phyloP scores from a whole-genome alignment of 1,140 invertebrate species.

The Dinothrombium tinctorium region DNA sequence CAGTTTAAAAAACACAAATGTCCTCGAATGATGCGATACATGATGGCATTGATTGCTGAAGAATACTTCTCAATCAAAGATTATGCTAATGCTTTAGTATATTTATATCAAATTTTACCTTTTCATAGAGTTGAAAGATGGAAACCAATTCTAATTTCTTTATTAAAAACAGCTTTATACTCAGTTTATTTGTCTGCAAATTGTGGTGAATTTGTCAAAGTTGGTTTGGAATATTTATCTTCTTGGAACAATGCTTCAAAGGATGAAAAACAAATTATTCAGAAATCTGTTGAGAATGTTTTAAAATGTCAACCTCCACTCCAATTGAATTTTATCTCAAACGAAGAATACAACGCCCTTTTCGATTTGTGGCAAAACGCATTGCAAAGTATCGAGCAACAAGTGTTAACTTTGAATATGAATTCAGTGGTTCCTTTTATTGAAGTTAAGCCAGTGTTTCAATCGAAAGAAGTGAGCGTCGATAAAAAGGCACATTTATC shows the following conservation, averaged over 20 bases:
- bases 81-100: conserved; percentile 73
- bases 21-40: conserved; percentile 60
- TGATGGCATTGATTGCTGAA: conserved; percentile 77
- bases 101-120: conserved; percentile 60
- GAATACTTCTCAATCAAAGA: conserved; percentile 73
- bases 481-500: conserved; percentile 17
- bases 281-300: conserved; percentile 1
- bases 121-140: conserved; percentile 72
- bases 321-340: too few relatives aligned
- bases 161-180: conserved; percentile 48
- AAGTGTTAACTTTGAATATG: conserved; percentile 22
- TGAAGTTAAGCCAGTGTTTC: conserved; percentile 37
- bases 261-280: background rate
- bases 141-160: conserved; percentile 53
- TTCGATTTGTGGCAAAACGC: conserved; percentile 30
- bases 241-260: conserved; percentile 10
- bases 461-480: conserved; percentile 28
- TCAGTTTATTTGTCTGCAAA: conserved; percentile 74
- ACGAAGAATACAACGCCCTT: conserved; percentile 25
- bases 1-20: conserved; percentile 82
- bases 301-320: conserved; percentile 24
- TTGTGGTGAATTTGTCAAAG: conserved; percentile 57
- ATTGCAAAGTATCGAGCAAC: conserved; percentile 22
- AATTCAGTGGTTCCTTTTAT: conserved; percentile 32
- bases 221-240: conserved; percentile 46